Evolutionary conservation across 1,140 invertebrate species (phyloP).

Genomic region (Bicyclus anynana): DNA sequence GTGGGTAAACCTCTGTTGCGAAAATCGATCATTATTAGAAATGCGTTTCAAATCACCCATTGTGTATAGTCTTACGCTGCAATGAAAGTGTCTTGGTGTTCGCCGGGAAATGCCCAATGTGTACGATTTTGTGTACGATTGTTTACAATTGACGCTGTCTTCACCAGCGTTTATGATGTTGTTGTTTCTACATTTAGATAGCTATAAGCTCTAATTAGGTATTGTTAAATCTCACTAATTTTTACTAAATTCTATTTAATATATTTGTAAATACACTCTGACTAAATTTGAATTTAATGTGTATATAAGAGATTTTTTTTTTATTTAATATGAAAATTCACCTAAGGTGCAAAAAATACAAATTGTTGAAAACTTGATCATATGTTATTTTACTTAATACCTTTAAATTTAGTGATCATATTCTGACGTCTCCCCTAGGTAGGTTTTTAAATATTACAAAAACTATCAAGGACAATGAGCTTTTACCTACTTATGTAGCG

Average conservation of each 20-base stretch:
- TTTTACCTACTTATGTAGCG: too few species aligned
- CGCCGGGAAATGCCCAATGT: constrained; percentile 46
- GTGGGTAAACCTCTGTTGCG: too few species aligned
- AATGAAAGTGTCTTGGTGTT: constrained; percentile 47
- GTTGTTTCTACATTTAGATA: constrained; percentile 71
- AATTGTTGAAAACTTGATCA: constrained; percentile 72
- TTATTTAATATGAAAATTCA: constrained; percentile 73
- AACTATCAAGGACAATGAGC: too few species aligned
- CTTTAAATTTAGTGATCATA: too few species aligned
- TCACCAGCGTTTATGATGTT: constrained; percentile 70
- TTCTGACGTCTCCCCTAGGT: too few species aligned
- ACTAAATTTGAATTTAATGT: constrained; percentile 75
- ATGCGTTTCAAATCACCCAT: constrained; percentile 38
- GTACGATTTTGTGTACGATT: constrained; percentile 47
- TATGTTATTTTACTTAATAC: constrained; percentile 36
- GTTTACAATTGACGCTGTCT: constrained; percentile 56
- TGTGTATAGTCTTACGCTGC: constrained; percentile 41
- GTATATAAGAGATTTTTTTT: constrained; percentile 72
- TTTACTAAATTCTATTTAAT: constrained; percentile 77
- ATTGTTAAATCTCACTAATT: constrained; percentile 77
- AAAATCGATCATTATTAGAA: constrained; percentile 27
- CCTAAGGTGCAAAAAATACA: constrained; percentile 74
- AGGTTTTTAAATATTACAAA: too few species aligned
- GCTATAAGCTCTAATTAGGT: constrained; percentile 54
- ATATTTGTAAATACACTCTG: constrained; percentile 76